These are phyloP conservation scores for Lanius ludovicianus DNA, from an alignment of 2,113 vertebrate species.

Conservation along the genomic window DNA sequence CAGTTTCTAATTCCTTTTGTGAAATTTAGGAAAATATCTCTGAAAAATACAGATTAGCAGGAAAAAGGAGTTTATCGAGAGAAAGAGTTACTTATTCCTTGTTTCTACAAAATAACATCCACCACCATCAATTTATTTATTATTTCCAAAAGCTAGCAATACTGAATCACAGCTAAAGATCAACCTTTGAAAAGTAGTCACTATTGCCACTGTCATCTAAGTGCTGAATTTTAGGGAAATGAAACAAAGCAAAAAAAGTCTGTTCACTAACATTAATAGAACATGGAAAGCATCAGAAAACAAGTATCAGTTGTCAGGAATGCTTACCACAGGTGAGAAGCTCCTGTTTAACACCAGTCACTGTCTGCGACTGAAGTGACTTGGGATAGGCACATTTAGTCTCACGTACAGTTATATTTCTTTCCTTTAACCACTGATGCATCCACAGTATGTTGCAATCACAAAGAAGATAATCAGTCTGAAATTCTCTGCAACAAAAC, in stretches of 20 bases:
- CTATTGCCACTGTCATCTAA: not conserved
- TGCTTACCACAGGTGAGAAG: constrained; percentile 90
- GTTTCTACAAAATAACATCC: not conserved
- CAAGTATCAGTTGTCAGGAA: not conserved
- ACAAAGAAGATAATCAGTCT: constrained; percentile 92
- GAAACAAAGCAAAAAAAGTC: not conserved
- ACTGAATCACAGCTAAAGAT: not conserved
- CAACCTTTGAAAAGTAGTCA: not conserved
- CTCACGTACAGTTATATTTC: constrained; percentile 85
- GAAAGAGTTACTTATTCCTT: not conserved
- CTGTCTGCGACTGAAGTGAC: constrained; percentile 84
- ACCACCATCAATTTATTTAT: not conserved
- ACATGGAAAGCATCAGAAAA: not conserved
- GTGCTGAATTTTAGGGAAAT: not conserved
- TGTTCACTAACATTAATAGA: not conserved
- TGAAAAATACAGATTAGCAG: not conserved
- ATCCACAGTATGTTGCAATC: constrained; percentile 96
- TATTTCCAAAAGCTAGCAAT: not conserved
- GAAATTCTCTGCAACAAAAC: constrained; percentile 85
- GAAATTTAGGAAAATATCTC: not conserved
- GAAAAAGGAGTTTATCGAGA: not conserved
- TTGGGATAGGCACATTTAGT: constrained; percentile 92
- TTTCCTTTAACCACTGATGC: constrained; percentile 88
- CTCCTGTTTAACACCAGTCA: constrained; percentile 83
- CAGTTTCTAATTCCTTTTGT: not conserved